These are phyloP conservation scores for Nothura maculosa DNA, from an alignment of 2,797 vertebrate genomes.

Conservation along the genomic window DNA sequence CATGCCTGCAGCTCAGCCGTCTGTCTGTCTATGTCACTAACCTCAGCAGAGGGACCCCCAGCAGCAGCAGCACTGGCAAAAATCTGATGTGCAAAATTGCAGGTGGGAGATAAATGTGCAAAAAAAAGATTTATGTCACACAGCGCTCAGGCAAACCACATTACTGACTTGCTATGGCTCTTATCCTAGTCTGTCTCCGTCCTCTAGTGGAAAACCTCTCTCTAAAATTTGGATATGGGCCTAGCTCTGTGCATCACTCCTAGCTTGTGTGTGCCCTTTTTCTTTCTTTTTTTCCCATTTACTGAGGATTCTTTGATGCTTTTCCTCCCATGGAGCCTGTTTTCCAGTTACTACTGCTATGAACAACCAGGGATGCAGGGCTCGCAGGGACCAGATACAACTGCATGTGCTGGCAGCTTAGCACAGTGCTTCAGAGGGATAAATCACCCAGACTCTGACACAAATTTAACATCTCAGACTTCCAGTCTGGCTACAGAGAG, in stretches of 20 bases:
- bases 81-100: background rate
- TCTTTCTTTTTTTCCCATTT: background rate
- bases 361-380: background rate
- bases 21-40: slow-evolving; percentile 15
- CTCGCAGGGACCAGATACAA: background rate
- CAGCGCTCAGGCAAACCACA: background rate
- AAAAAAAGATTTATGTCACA: background rate
- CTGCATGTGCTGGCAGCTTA: background rate
- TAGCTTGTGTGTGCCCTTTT: background rate
- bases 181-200: background rate
- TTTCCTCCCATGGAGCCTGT: background rate
- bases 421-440: background rate
- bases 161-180: background rate
- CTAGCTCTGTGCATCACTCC: background rate
- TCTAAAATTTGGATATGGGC: background rate
- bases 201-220: background rate
- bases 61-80: background rate
- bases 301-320: background rate
- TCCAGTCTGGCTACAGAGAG: background rate
- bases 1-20: background rate
- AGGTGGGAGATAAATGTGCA: background rate
- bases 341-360: slow-evolving; percentile 34
- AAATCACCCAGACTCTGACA: background rate
- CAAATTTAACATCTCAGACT: background rate
- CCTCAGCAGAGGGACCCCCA: background rate